Percentiles rank a stretch among this genome's conserved stretches.
phyloP scores from a whole-genome alignment of 1,140 invertebrate species.

The Eueides isabella region DNA sequence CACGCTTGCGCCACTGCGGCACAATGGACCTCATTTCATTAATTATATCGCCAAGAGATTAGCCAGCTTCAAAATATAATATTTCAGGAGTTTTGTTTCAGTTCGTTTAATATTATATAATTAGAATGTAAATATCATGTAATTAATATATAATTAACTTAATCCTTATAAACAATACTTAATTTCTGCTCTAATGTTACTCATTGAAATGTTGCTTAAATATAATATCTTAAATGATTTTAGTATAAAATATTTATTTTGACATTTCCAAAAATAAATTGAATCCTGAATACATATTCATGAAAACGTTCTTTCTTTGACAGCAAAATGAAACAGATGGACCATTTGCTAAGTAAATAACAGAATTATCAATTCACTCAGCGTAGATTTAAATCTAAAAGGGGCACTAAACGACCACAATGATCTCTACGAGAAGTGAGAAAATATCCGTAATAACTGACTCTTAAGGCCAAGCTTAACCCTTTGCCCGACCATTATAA shows the following conservation, averaged over 20 bases:
- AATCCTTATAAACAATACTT: background rate
- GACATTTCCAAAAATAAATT: background rate
- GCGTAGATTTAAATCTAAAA: constrained; percentile 17
- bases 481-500: constrained; percentile 11
- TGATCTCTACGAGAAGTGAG: constrained; percentile 16
- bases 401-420: constrained; percentile 14
- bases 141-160: background rate
- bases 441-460: constrained; percentile 19
- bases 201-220: background rate
- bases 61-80: background rate
- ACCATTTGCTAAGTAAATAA: background rate
- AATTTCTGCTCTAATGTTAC: background rate
- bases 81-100: background rate
- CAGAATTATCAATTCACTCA: constrained; percentile 12
- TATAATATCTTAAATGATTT: background rate
- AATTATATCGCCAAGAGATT: background rate
- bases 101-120: background rate
- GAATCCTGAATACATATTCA: no score
- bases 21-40: no score
- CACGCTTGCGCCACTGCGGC: no score
- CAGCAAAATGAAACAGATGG: background rate
- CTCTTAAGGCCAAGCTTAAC: constrained; percentile 25
- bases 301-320: background rate
- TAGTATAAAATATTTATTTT: no score
- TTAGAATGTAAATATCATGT: background rate